Base-by-base conservation (phyloP, 2,888 invertebrate genomes). In the Rhingia campestris region DNA sequence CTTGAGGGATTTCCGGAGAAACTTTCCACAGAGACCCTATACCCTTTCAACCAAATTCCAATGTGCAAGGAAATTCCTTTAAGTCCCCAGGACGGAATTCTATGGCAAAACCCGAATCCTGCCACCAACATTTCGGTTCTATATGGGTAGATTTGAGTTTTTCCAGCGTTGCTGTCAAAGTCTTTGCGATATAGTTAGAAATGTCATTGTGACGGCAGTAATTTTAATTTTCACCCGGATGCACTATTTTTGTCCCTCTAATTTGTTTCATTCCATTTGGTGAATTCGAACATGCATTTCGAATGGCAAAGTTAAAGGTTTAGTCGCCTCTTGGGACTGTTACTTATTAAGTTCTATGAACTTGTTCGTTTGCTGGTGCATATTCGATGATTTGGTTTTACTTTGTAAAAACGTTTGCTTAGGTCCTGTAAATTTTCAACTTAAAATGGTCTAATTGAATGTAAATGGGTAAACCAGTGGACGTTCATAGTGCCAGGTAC, bases 11-110 rank as follows among this genome's bases (percentile, higher is more conserved):
- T 63, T 84, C 73, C 79, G 84, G 80, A 59, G 66, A 80, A 84
- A 84, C 69, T 84, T 84, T 84, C 74, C 75, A 56, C 54, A 80
- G 80, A 80, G 80, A 84, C 79, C 80, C 70, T 80, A 80, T 82
- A 82, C 79, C 80, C 66, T 84, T 84, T 84, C 70, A 84, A 84
- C 84, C 80, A 75, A 84, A 84, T 84, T 84, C 84, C 75, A 84
- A 59, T 80, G 74, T 84, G 80, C 80, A 80, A 84, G 80, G 80
- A 84, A 80, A 84, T 84, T 80, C 84, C 75, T 80, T 84, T 84
- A 80, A 84, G 70, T 70, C 64, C 80, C 54, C 54, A 43, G 69
- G 64, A 84, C 74, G 74, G 80, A 64, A 74, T 84, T 74, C 70
- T 70, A 80, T 70, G 54, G 74, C 37, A 54, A 66, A 72, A 84